Evolutionary conservation across 1,140 invertebrate genomes (phyloP), one percentile per base, ranked within the genome.

Genomic region (Globodera rostochiensis): DNA sequence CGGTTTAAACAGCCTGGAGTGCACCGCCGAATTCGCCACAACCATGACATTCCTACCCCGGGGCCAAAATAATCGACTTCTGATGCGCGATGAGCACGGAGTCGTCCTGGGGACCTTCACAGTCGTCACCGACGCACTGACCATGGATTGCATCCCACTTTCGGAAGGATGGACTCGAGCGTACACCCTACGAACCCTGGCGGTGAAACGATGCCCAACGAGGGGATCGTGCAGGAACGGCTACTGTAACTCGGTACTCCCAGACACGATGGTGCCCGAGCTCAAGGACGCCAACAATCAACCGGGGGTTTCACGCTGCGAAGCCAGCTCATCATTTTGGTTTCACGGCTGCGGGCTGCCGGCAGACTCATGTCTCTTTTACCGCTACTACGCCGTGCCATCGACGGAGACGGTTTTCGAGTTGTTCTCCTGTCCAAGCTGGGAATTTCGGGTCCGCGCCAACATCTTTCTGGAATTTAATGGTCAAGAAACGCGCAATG

Each of bases 291-390:
- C 45, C 73, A 74, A 74, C 73, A 45, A n/a, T 45, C 21, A 8
- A 8, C 73, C 73, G 5, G 73, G 73, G 8, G 36, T 9, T 3
- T 45, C 73, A 6, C 25, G 8, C 49, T 74, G 73, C 57, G n/a
- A 4, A 9, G 21, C 73, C 8, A 74, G 73, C 25, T 74, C 73
- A 9, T 74, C 73, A 74, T 74, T 74, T 74, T 74, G 73, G 73
- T 74, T 74, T 45, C 73, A 74, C 19, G 73, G 73, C n/a, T 74
- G 73, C 8, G 73, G 47, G 3, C 73, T 74, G 1, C 73, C 73
- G 1, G 57, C 73, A 1, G 57, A 57, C 36, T 15, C 73, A 19
- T 74, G 73, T 36, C 73, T 74, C n/a, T 74, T 74, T 36, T 74
- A 74, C 36, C 73, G 73, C 4, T 6, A 4, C 8, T 74, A 50